phyloP scores from a whole-genome alignment of 2,888 invertebrate genomes.

The Phlogophora meticulosa region DNA sequence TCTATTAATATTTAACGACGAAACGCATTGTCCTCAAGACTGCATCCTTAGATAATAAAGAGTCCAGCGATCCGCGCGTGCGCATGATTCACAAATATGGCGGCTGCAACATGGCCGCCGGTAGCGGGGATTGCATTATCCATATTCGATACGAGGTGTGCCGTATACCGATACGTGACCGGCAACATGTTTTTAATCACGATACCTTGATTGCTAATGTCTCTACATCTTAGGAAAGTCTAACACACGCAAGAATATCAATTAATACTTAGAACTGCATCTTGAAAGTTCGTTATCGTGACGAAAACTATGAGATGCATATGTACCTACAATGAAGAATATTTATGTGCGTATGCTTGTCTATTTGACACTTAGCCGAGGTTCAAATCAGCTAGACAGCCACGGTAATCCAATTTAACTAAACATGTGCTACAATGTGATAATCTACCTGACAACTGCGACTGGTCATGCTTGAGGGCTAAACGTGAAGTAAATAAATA shows the following conservation, averaged over 20 bases:
- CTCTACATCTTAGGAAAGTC: constrained; percentile 51
- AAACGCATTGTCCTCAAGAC: constrained; percentile 59
- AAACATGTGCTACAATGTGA: constrained; percentile 47
- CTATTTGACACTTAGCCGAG: constrained; percentile 44
- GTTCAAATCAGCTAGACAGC: constrained; percentile 39
- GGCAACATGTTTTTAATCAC: constrained; percentile 64
- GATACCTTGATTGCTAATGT: constrained; percentile 50
- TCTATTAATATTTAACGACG: constrained; percentile 57
- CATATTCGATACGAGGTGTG: constrained; percentile 67
- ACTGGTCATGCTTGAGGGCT: constrained; percentile 31
- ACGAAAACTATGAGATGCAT: constrained; percentile 6
- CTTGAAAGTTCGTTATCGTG: constrained; percentile 21
- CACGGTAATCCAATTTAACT: constrained; percentile 55
- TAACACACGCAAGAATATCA: constrained; percentile 35
- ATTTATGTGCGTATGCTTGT: constrained; percentile 22
- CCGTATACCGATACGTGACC: constrained; percentile 73
- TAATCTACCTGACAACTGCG: constrained; percentile 25
- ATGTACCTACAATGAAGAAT: constrained; percentile 24
- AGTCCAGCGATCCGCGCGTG: constrained; percentile 62
- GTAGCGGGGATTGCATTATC: constrained; percentile 67
- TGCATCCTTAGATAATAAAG: constrained; percentile 60
- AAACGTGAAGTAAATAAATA: constrained; percentile 14
- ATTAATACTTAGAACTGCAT: constrained; percentile 47
- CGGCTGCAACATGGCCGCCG: constrained; percentile 71
- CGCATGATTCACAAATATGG: constrained; percentile 74